Evolutionary conservation across 1,140 invertebrate species (phyloP), one percentile per base, ranked within the genome.

Genomic region (Maniola jurtina): DNA sequence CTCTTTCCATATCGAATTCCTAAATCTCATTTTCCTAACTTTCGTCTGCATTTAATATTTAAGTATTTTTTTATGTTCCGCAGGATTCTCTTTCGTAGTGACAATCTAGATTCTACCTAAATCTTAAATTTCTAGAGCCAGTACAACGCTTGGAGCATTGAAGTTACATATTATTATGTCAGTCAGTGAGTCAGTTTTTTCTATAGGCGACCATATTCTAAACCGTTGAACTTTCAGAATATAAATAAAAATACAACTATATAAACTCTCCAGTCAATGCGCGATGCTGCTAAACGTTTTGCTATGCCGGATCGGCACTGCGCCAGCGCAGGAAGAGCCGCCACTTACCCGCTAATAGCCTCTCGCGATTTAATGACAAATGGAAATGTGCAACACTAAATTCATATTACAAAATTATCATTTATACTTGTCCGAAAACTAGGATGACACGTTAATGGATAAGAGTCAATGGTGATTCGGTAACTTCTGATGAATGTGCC

Each of bases 321-420:
- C 8, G 40, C 40, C 40, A 42, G 13, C 40, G 40, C 13, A 42
- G 40, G 40, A 42, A 42, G 40, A 9, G 40, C 13, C 45, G 13
- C 45, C 14, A 48, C 66, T 68, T 61, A 65, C 15, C 35, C 36
- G 66, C 59, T 72, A 72, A 68, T 72, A 72, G 61, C 54, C 61
- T 40, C 55, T 57, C 59, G 57, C 65, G 56, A 67, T 62, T 67
- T 67, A 33, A 62, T 68, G 66, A 68, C 61, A 63, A 63, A 59
- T 68, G 66, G 52, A 40, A 64, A 63, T 66, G 47, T 57, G 52
- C 35, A 54, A 61, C 35, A 40, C 50, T 59, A 63, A 68, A 59
- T 62, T 55, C 56, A 52, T 59, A 63, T 36, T 25, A 40, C 54
- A 57, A 50, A 62, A 62, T 15, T 35, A 48, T 62, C 55, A 68